Conservation (phyloP, 1,140 invertebrate species). For the Drosophila ogumai region DNA sequence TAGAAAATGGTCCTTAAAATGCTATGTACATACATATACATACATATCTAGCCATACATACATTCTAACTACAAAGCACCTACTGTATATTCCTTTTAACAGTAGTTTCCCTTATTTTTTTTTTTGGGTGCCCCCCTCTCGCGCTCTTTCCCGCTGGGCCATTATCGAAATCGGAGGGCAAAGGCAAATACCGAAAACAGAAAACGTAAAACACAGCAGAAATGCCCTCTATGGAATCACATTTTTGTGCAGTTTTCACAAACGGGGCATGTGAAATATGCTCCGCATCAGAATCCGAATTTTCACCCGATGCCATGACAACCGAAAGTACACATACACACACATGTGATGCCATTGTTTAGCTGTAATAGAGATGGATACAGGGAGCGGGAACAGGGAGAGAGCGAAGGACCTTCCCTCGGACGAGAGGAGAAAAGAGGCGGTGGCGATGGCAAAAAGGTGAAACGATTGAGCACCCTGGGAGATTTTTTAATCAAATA, state of each 20-base stretch:
- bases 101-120: constrained; percentile 1
- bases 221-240: constrained; percentile 48
- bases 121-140: constrained; percentile 47
- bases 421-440: constrained; percentile 10
- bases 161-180: constrained; percentile 54
- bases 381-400: neutral
- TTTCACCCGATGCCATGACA: constrained; percentile 45
- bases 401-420: constrained; percentile 9
- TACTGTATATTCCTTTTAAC: constrained; percentile 28
- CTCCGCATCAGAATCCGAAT: constrained; percentile 42
- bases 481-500: constrained; percentile 82
- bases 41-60: neutral
- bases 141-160: constrained; percentile 55
- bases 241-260: constrained; percentile 41
- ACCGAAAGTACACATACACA: constrained; percentile 27
- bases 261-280: constrained; percentile 56
- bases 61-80: neutral
- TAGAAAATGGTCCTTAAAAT: neutral
- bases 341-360: constrained; percentile 38
- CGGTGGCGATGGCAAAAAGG: constrained; percentile 37
- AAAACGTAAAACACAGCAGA: constrained; percentile 19
- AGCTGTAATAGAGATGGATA: constrained; percentile 50
- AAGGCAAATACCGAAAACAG: constrained; percentile 10
- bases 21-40: neutral
- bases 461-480: constrained; percentile 63